phyloP scores from a whole-genome alignment of 2,888 invertebrate species.

The Dyspetes luteomarginatus region DNA sequence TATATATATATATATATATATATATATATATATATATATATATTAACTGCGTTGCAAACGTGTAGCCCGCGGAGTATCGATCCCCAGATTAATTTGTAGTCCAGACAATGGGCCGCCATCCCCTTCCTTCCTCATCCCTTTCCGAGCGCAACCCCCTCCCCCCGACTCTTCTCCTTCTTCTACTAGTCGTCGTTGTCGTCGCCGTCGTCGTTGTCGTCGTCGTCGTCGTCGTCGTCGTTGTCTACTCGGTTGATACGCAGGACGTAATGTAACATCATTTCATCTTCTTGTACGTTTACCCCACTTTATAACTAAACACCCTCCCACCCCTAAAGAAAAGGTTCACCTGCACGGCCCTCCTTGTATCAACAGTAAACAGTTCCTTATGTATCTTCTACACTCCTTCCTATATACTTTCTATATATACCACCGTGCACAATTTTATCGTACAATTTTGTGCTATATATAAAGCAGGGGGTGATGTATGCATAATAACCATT shows the following conservation, averaged over 20 bases:
- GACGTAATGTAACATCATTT: constrained; percentile 77
- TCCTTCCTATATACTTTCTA: constrained; percentile 7
- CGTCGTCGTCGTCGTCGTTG: constrained; percentile 63
- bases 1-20: constrained; percentile 30
- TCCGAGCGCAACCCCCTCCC: constrained; percentile 13
- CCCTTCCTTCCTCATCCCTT: constrained; percentile 59
- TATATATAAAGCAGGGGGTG: background rate
- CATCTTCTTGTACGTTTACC: constrained; percentile 70
- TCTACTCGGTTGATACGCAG: constrained; percentile 72
- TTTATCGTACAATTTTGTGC: background rate
- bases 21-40: constrained; percentile 55
- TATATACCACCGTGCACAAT: constrained; percentile 2
- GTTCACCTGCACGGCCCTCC: constrained; percentile 34
- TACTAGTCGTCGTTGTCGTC: constrained; percentile 23
- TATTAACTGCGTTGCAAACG: constrained; percentile 61
- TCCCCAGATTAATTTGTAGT: constrained; percentile 82
- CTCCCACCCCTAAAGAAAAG: constrained; percentile 1
- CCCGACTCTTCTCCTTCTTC: constrained; percentile 1
- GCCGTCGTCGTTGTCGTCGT: constrained; percentile 22
- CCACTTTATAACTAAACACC: constrained; percentile 62
- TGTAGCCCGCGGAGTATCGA: constrained; percentile 77
- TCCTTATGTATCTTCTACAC: too few relatives aligned
- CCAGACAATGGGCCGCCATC: constrained; percentile 83
- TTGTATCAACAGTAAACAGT: background rate
- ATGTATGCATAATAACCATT: background rate